Conservation (phyloP, 1,140 invertebrate species). For the Bombus ignitus region DNA sequence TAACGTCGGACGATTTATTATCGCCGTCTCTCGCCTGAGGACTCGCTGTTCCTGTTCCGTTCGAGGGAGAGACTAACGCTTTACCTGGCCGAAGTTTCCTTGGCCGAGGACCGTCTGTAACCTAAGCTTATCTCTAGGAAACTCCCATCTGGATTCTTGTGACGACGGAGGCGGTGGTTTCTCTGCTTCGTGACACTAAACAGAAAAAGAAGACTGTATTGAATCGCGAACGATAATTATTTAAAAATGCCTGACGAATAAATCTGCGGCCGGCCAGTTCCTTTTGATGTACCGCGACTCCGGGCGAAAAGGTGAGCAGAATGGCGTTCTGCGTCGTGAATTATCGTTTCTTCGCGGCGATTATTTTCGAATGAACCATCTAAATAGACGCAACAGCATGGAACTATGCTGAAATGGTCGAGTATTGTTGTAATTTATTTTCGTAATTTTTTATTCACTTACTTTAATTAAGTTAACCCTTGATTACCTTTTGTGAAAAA, state of each 20-base stretch:
- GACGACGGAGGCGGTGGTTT: conserved; percentile 82
- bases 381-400: not conserved
- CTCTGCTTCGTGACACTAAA: conserved; percentile 80
- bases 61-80: conserved; percentile 39
- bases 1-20: conserved; percentile 52
- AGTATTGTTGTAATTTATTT: not conserved
- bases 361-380: not conserved
- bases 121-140: conserved; percentile 89
- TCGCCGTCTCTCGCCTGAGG: not conserved
- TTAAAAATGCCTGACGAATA: conserved; percentile 49
- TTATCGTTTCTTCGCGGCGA: conserved; percentile 5
- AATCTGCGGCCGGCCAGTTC: not conserved
- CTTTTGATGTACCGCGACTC: conserved; percentile 23
- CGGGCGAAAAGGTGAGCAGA: not conserved
- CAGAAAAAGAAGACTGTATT: conserved; percentile 38
- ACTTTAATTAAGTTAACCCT: not conserved
- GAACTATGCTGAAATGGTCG: no score
- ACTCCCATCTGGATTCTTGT: conserved; percentile 88
- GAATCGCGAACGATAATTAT: conserved; percentile 40
- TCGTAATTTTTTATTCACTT: not conserved
- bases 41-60: not conserved
- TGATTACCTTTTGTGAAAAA: not conserved
- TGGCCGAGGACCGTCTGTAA: conserved; percentile 91
- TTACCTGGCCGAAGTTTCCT: conserved; percentile 92
- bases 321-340: not conserved